phyloP scores from a whole-genome alignment of 2,113 vertebrate species.

The Callipepla californica region DNA sequence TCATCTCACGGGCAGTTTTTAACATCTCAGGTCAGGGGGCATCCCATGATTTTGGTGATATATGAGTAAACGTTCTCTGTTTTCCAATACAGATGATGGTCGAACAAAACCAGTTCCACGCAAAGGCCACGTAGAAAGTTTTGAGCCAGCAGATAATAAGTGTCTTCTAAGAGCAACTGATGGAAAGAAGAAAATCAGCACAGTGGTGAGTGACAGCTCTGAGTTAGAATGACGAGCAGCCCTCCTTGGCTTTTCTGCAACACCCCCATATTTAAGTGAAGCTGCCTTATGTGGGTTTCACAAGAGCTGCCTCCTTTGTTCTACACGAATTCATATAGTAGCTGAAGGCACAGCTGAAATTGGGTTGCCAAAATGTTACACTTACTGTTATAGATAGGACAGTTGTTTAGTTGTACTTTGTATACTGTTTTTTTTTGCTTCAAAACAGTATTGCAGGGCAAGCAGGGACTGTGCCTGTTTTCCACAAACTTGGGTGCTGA shows the following conservation, averaged over 20 bases:
- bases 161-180: conserved; percentile 97
- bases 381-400: background rate
- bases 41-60: background rate
- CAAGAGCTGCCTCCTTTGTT: background rate
- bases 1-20: background rate
- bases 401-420: background rate
- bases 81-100: conserved; percentile 87
- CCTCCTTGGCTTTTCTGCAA: background rate
- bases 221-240: background rate
- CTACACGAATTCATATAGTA: background rate
- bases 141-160: conserved; percentile 95
- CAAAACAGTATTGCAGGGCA: background rate
- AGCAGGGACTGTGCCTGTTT: background rate
- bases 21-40: background rate
- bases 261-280: background rate
- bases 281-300: background rate
- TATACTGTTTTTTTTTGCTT: background rate
- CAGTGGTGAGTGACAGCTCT: conserved; percentile 86
- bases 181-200: conserved; percentile 97
- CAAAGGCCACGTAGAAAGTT: conserved; percentile 88
- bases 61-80: accelerated
- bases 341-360: background rate
- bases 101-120: conserved; percentile 93
- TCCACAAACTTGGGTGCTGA: background rate
- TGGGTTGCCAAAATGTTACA: background rate